phyloP scores from a whole-genome alignment of 2,888 invertebrate species.

The Pediacus dermestoides region DNA sequence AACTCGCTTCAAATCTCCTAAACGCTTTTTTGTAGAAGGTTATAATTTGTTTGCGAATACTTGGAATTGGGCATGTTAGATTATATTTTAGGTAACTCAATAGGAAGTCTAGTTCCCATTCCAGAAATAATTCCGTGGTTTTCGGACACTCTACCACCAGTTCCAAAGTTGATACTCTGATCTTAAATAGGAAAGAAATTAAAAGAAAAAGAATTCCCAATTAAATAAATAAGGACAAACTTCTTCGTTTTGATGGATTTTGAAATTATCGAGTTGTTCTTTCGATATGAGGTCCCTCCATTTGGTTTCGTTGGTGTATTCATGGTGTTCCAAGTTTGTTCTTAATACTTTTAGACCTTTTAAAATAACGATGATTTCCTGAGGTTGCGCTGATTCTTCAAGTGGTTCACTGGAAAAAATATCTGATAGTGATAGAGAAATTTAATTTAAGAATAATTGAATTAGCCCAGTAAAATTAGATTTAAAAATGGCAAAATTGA shows the following conservation, averaged over 20 bases:
- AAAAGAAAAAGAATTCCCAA: background rate
- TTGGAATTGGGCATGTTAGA: slow-evolving; percentile 64
- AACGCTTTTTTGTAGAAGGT: slow-evolving; percentile 68
- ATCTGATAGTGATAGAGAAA: no score
- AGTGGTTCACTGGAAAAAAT: no score
- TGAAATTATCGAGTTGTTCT: slow-evolving; percentile 53
- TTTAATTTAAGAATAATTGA: no score
- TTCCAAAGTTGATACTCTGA: slow-evolving; percentile 64
- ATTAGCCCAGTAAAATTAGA: no score
- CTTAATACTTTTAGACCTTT: no score
- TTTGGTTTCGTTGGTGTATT: slow-evolving; percentile 28
- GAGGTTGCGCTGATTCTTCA: no score
- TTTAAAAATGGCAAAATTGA: no score
- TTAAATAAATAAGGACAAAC: slow-evolving; percentile 44
- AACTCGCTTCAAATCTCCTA: slow-evolving; percentile 53
- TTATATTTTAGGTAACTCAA: slow-evolving; percentile 64
- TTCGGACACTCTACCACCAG: slow-evolving; percentile 72
- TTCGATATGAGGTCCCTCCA: slow-evolving; percentile 59
- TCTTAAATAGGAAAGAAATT: slow-evolving; percentile 51
- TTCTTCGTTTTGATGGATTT: slow-evolving; percentile 59
- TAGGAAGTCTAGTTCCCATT: slow-evolving; percentile 62
- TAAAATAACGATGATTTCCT: no score
- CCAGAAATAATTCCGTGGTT: slow-evolving; percentile 63
- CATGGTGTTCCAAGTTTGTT: no score
- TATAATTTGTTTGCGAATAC: slow-evolving; percentile 66